A percentile compares a stretch with the other conserved stretches of the same genome.
Evolutionary conservation across 1,140 invertebrate species (phyloP).

Genomic region (Drosophila arizonae): DNA sequence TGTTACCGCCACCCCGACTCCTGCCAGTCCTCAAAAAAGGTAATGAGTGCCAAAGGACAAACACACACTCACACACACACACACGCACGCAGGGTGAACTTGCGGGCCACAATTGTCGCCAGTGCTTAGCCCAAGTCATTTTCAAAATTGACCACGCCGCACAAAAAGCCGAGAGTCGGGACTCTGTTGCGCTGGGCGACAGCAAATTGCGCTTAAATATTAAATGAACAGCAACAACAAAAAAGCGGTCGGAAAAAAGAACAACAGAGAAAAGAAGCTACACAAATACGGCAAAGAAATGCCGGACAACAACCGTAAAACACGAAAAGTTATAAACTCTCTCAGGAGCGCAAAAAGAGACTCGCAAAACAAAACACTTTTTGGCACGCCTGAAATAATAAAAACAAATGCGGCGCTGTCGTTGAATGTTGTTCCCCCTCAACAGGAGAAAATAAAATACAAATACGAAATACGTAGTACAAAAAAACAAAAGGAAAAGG

Average conservation of each 20-base stretch:
- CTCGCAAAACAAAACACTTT: slow-evolving; percentile 64
- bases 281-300: slow-evolving; percentile 44
- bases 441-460: background rate
- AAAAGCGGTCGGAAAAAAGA: slow-evolving; percentile 4
- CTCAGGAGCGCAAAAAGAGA: slow-evolving; percentile 49
- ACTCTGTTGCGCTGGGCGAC: slow-evolving; percentile 53
- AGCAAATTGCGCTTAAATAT: slow-evolving; percentile 82
- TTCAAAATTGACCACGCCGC: slow-evolving; percentile 77
- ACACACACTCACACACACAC: slow-evolving; percentile 37
- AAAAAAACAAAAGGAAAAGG: slow-evolving; percentile 47
- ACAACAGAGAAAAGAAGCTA: slow-evolving; percentile 2
- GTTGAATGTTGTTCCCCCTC: slow-evolving; percentile 2
- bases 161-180: slow-evolving; percentile 23
- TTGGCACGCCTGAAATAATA: slow-evolving; percentile 79
- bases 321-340: slow-evolving; percentile 80
- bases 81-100: slow-evolving; percentile 49
- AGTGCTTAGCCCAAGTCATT: slow-evolving; percentile 79
- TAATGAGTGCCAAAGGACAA: slow-evolving; percentile 80
- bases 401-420: slow-evolving; percentile 68
- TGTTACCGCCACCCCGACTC: slow-evolving; percentile 17
- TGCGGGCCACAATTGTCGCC: slow-evolving; percentile 66
- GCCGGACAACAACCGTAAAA: slow-evolving; percentile 76
- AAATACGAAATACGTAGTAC: background rate
- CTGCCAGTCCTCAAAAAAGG: slow-evolving; percentile 41
- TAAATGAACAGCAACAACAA: slow-evolving; percentile 72